A percentile compares a stretch with the other conserved stretches of the same genome.
phyloP scores from a whole-genome alignment of 2,113 vertebrate species.

The Salminus brasiliensis region DNA sequence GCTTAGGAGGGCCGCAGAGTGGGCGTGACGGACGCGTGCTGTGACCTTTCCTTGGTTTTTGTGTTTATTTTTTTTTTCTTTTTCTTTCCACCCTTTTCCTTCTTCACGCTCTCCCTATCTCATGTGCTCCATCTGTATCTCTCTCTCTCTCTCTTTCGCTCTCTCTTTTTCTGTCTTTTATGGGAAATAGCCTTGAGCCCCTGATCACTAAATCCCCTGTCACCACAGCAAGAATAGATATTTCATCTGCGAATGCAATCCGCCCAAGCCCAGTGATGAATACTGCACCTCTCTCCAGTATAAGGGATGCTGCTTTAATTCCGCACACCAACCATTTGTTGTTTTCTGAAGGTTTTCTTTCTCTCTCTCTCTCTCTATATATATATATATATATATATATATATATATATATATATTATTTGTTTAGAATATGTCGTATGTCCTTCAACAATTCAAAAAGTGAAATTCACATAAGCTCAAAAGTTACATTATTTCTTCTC shows the following conservation, averaged over 20 bases:
- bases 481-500: slow-evolving; percentile 20
- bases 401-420: not conserved
- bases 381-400: not conserved
- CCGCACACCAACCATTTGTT: slow-evolving; percentile 1
- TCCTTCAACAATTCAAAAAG: not conserved
- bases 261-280: slow-evolving; percentile 30
- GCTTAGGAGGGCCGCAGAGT: slow-evolving; percentile 11
- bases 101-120: not conserved
- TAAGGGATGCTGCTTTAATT: not conserved
- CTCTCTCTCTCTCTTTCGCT: not conserved
- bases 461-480: slow-evolving; percentile 13
- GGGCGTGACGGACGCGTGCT: slow-evolving; percentile 34
- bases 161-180: not conserved
- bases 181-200: slow-evolving; percentile 44
- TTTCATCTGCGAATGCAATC: slow-evolving; percentile 44
- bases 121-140: no score
- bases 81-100: slow-evolving; percentile 22
- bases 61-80: not conserved
- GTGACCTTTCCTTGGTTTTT: slow-evolving; percentile 45
- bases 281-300: slow-evolving; percentile 1
- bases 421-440: no score
- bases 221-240: slow-evolving; percentile 29
- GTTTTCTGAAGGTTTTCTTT: not conserved
- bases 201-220: slow-evolving; percentile 43
- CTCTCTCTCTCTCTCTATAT: no score